phyloP scores from a whole-genome alignment of 2,888 invertebrate genomes.

The Bembecia ichneumoniformis region DNA sequence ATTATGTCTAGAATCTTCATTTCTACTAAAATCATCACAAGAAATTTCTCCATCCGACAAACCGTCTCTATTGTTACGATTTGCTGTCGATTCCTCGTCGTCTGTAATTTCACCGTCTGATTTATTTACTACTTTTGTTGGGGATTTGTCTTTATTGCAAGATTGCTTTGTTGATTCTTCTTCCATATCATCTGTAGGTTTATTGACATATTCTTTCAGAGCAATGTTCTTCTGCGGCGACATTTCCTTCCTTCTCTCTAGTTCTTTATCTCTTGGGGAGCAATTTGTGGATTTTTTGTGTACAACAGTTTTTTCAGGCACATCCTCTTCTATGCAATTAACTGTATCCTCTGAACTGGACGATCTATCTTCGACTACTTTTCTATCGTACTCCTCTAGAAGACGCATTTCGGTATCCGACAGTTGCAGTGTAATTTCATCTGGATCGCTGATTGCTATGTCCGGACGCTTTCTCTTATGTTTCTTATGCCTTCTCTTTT shows the following conservation, averaged over 20 bases:
- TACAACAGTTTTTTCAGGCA: neutral
- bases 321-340: neutral
- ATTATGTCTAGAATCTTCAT: too few species aligned
- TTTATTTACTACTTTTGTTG: too few species aligned
- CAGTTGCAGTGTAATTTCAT: conserved; percentile 59
- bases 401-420: conserved; percentile 66
- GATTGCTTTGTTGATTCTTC: conserved; percentile 6
- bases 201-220: conserved; percentile 2
- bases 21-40: too few species aligned
- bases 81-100: neutral
- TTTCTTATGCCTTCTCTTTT: conserved; percentile 39
- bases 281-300: too few species aligned
- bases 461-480: conserved; percentile 26
- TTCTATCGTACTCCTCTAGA: conserved; percentile 51
- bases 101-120: neutral
- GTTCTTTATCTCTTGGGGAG: too few species aligned
- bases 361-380: conserved; percentile 38
- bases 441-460: conserved; percentile 50
- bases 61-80: neutral
- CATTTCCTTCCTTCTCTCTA: too few species aligned
- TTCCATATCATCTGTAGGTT: conserved; percentile 9
- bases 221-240: too few species aligned
- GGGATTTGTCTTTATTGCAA: too few species aligned
- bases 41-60: too few species aligned
- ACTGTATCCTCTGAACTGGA: conserved; percentile 11